Evolutionary conservation across 2,113 vertebrate genomes (phyloP).

Genomic region (Hepsetus odoe): DNA sequence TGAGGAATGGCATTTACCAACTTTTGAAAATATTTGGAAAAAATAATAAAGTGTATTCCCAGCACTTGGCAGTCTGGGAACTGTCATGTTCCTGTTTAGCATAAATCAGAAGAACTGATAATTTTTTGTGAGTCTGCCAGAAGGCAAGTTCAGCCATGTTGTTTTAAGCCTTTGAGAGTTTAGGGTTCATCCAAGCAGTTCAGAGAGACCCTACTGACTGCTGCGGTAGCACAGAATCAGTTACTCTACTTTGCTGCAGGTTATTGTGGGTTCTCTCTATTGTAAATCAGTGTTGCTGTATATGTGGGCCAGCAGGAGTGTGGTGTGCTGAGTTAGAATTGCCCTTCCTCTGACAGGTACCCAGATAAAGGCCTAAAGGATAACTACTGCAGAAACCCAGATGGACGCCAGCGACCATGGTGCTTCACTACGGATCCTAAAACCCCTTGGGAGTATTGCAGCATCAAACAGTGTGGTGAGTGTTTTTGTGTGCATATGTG

Average conservation of each 20-base stretch:
- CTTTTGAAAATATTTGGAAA: constrained; percentile 37
- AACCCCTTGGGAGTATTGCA: constrained; percentile 94
- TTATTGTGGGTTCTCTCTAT: constrained; percentile 6
- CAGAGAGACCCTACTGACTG: not conserved
- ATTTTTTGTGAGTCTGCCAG: constrained; percentile 37
- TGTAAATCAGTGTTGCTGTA: constrained; percentile 19
- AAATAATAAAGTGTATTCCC: constrained; percentile 34
- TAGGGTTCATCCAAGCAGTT: constrained; percentile 5
- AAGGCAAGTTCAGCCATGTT: constrained; percentile 23
- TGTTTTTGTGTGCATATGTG: constrained; percentile 52
- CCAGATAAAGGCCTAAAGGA: constrained; percentile 95
- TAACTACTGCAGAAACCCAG: constrained; percentile 99
- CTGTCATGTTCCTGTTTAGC: constrained; percentile 16
- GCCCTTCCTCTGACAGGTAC: constrained; percentile 76
- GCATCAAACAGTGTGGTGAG: constrained; percentile 96
- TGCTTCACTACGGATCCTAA: constrained; percentile 95
- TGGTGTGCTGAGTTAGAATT: constrained; percentile 43
- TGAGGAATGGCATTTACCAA: constrained; percentile 41
- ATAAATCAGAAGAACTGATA: constrained; percentile 24
- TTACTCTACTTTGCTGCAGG: constrained; percentile 21
- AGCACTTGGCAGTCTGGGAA: constrained; percentile 35
- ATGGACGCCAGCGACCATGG: constrained; percentile 92
- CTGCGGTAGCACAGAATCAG: not conserved
- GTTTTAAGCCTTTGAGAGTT: constrained; percentile 21
- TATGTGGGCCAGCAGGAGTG: not conserved